Percentiles rank a stretch among this genome's conserved stretches.
Conservation (phyloP, 2,797 vertebrate species). For the Furcifer pardalis region DNA sequence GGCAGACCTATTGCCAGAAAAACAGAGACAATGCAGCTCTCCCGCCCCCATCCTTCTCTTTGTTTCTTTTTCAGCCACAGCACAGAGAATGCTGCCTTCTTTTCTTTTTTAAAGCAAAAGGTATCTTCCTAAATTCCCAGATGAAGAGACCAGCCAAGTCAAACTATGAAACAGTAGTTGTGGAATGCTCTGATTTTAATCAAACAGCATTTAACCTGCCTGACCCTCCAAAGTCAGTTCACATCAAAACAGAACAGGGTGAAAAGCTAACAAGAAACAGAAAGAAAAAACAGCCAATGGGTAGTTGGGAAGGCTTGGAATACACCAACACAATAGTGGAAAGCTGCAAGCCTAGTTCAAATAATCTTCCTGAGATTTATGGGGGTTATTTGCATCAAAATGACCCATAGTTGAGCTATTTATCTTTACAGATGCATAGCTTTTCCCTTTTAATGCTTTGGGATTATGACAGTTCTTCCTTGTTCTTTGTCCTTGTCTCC, state of each 20-base stretch:
- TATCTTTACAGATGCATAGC: neutral
- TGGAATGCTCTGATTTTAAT: conserved; percentile 87
- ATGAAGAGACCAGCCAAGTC: conserved; percentile 57
- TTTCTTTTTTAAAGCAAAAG: conserved; percentile 36
- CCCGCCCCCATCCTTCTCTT: conserved; percentile 51
- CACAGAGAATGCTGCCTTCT: neutral
- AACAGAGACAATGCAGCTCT: conserved; percentile 55
- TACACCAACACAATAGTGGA: neutral
- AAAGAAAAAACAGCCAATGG: conserved; percentile 38
- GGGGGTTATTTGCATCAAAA: neutral
- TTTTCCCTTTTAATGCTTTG: neutral
- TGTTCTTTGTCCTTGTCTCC: rapidly evolving
- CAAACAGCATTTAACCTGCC: conserved; percentile 86
- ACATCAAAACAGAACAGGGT: conserved; percentile 61
- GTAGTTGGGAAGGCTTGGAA: conserved; percentile 24
- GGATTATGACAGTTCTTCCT: too few species aligned
- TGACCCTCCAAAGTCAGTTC: conserved; percentile 82
- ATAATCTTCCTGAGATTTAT: neutral
- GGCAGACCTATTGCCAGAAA: conserved; percentile 80
- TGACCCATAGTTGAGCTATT: neutral
- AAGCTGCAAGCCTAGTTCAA: neutral
- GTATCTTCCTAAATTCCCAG: conserved; percentile 77
- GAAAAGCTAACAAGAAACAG: conserved; percentile 48
- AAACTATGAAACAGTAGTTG: conserved; percentile 76
- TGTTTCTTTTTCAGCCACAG: conserved; percentile 60